Evolutionary conservation across 2,113 vertebrate genomes (phyloP).

Genomic region (Phyllostomus discolor): DNA sequence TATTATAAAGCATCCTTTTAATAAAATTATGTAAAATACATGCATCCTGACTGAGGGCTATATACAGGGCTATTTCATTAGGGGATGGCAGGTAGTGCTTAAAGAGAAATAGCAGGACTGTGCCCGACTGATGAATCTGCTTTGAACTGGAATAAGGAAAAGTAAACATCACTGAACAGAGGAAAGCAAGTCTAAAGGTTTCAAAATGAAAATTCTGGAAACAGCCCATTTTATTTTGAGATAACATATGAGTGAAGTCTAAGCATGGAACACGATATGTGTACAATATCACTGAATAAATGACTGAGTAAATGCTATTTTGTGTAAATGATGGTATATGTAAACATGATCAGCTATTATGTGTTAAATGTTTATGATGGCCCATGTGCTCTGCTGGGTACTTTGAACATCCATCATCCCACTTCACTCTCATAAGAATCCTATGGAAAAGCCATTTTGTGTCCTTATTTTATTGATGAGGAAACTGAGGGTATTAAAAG

Average conservation of each 20-base stretch:
- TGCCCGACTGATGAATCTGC: neutral
- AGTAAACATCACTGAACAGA: neutral
- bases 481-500: neutral
- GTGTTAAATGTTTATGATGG: neutral
- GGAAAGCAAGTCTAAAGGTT: neutral
- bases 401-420: neutral
- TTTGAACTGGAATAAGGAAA: neutral
- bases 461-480: neutral
- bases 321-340: neutral
- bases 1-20: conserved; percentile 15
- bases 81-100: neutral
- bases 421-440: neutral
- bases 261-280: neutral
- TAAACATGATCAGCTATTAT: neutral
- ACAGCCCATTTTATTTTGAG: neutral
- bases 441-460: neutral
- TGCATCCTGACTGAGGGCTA: neutral
- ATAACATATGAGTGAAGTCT: neutral
- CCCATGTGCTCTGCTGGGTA: neutral
- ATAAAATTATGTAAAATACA: neutral
- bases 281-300: neutral
- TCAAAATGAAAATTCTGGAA: conserved; percentile 15
- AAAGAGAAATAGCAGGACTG: neutral
- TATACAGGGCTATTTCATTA: neutral
- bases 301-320: neutral